These are phyloP conservation scores for Ascaphus truei DNA, from an alignment of 2,113 vertebrate genomes.

Conservation along the genomic window DNA sequence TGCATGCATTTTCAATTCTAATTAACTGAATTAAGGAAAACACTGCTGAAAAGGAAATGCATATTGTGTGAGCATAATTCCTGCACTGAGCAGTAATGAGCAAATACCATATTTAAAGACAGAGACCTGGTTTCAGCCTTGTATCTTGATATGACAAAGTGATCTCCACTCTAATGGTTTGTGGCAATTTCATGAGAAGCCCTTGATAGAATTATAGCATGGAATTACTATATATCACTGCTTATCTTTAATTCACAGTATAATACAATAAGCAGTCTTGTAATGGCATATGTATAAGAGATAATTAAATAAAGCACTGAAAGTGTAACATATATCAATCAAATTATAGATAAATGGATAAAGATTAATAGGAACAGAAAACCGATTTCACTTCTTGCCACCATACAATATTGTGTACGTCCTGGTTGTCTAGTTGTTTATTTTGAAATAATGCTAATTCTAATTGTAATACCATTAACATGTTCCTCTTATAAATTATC, in stretches of 20 bases:
- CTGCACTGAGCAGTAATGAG: neutral
- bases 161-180: slow-evolving; percentile 12
- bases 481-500: no score
- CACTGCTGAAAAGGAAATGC: neutral
- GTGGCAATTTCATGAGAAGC: slow-evolving; percentile 6
- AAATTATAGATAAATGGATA: neutral
- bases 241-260: slow-evolving; percentile 8
- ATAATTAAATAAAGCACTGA: slow-evolving; percentile 18
- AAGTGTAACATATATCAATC: neutral
- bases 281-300: neutral
- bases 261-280: slow-evolving; percentile 10
- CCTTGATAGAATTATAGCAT: slow-evolving; percentile 17
- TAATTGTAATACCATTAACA: no score
- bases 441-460: no score
- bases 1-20: neutral
- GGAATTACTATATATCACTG: slow-evolving; percentile 2
- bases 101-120: neutral
- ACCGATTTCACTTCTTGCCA: neutral
- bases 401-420: no score
- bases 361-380: neutral
- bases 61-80: neutral
- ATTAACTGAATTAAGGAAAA: neutral
- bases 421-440: no score
- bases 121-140: neutral
- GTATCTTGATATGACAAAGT: neutral